Base-by-base conservation (phyloP, 2,797 vertebrate species). In the Phrynocephalus guinanensis region DNA sequence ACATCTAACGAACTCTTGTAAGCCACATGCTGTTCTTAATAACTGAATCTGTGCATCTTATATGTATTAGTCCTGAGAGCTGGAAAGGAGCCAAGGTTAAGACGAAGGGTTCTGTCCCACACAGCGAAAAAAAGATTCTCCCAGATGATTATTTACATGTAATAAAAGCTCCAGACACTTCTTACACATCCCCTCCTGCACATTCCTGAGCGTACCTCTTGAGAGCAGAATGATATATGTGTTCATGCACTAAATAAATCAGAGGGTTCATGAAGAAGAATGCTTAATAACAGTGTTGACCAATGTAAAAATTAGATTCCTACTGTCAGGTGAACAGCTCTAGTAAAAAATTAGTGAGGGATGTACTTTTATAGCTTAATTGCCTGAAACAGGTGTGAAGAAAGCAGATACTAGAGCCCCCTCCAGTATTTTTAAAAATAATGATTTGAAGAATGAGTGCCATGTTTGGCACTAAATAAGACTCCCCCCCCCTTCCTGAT, bases 131-230 rank as follows among this genome's bases (percentile, higher is more conserved):
- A 86, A 9, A 38, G 30, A 63, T 71, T 91, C 30, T 67, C 86
- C 90, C 86, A 20, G 86, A 78, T 82, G 90, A 77, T 78, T 89
- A 56, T 86, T 83, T 86, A 68, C 83, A 75, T 90, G 72, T 88
- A 90, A 94, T 90, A 89, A 79, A 44, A 76, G 72, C 80, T 87
- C 88, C 72, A 86, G 87, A 86, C 71, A 77, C 75, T 91, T 90
- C 84, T 68, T 90, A 33, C 72, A 76, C 63, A 24, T 87, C 28
- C 56, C 52, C 33, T 20, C 33, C n/a, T 56, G 50, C 44, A 84
- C 60, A 85, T 87, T 89, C 90, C 88, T 83, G 82, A 48, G 78
- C 77, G 68, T 85, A 71, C 81, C 85, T 93, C 83, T 79, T 33
- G 20, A 91, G 87, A 94, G 90, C 48, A 63, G 30, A 44, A 26